Conservation (phyloP, 2,797 vertebrate genomes). For the Bovichtus diacanthus region DNA sequence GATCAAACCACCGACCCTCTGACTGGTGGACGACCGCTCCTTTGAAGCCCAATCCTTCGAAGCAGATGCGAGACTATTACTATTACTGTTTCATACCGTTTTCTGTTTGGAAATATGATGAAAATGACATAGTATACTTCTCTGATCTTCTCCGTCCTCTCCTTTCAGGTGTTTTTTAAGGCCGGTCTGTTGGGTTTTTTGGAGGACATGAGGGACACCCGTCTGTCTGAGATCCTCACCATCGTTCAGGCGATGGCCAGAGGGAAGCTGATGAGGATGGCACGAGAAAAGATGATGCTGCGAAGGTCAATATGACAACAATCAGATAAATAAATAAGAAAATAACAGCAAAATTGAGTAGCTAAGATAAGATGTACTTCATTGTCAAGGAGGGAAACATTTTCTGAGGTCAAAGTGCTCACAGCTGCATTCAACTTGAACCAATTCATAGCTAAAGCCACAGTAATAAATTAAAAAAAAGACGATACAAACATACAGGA, state of each 20-base stretch:
- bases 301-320: slow-evolving; percentile 75
- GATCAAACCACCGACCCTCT: no score
- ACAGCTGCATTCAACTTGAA: no score
- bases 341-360: not conserved
- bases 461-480: no score
- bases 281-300: slow-evolving; percentile 83
- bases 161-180: slow-evolving; percentile 89
- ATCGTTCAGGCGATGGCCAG: slow-evolving; percentile 88
- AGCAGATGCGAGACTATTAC: not conserved
- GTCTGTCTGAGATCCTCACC: slow-evolving; percentile 89
- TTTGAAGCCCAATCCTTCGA: no score
- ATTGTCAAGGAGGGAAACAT: no score
- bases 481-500: no score
- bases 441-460: no score
- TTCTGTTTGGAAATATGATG: not conserved
- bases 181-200: slow-evolving; percentile 89
- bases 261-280: slow-evolving; percentile 88
- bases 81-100: not conserved
- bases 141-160: not conserved
- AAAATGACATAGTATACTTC: not conserved
- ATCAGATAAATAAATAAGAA: not conserved
- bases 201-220: slow-evolving; percentile 91
- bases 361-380: no score
- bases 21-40: no score
- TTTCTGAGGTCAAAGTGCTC: no score